Evolutionary conservation across 2,888 invertebrate species (phyloP).

Genomic region (Sussaba pulchella): DNA sequence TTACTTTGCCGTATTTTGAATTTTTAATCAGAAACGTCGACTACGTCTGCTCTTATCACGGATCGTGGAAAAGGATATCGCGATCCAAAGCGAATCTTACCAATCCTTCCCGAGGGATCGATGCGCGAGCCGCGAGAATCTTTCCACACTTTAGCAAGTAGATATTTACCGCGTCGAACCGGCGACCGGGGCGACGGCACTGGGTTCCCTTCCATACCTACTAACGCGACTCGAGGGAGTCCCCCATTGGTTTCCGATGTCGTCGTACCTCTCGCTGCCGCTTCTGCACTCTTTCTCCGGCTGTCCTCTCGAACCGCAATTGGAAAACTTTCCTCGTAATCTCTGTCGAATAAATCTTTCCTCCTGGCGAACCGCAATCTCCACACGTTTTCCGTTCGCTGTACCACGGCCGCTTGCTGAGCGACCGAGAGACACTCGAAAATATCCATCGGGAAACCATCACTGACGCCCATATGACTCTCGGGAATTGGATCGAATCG

Average conservation of each 20-base stretch:
- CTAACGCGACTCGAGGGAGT: constrained; percentile 23
- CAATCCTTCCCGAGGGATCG: constrained; percentile 50
- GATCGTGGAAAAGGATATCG: neutral
- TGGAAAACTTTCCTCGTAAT: constrained; percentile 80
- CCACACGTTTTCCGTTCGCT: constrained; percentile 35
- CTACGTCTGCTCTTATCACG: neutral
- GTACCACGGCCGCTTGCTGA: neutral
- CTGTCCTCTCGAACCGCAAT: constrained; percentile 71
- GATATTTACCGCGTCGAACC: constrained; percentile 56
- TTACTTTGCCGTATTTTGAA: neutral
- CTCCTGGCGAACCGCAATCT: constrained; percentile 60
- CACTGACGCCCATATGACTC: constrained; percentile 27
- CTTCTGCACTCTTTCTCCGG: constrained; percentile 24
- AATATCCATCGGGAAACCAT: constrained; percentile 52
- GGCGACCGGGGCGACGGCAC: constrained; percentile 19
- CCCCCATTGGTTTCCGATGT: constrained; percentile 79
- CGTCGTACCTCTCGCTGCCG: constrained; percentile 64
- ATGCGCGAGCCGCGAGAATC: constrained; percentile 52
- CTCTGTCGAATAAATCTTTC: constrained; percentile 78
- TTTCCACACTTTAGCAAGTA: constrained; percentile 38
- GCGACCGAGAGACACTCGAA: constrained; percentile 27
- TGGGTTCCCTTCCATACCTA: constrained; percentile 9
- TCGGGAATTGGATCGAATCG: constrained; percentile 40
- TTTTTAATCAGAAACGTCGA: no score
- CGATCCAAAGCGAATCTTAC: neutral